Evolutionary conservation across 1,140 invertebrate species (phyloP).

Genomic region (Nasonia vitripennis): DNA sequence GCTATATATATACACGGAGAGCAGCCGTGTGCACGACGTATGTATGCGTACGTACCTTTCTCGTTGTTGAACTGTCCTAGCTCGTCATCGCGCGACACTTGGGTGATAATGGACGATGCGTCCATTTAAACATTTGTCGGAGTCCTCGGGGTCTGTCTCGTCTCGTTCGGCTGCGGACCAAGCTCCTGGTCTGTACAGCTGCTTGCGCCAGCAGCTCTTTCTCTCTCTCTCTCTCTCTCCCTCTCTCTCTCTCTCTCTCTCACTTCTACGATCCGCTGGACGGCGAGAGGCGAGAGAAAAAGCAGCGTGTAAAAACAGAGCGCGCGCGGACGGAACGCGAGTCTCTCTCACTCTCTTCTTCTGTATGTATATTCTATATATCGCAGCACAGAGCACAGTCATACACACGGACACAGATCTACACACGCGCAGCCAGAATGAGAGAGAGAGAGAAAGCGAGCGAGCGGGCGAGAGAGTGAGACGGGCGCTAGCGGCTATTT

Average conservation of each 20-base stretch:
- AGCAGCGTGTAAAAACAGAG: neutral
- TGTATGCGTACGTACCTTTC: conserved; percentile 84
- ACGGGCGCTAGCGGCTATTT: conserved; percentile 19
- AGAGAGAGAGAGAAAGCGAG: conserved; percentile 15
- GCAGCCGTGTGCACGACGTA: neutral
- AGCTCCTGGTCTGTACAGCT: neutral
- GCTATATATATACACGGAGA: no score
- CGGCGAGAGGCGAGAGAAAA: conserved; percentile 4
- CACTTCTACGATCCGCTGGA: neutral
- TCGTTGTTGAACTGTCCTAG: conserved; percentile 89
- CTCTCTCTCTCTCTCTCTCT: neutral
- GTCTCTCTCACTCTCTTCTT: neutral
- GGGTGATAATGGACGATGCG: conserved; percentile 98
- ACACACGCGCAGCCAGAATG: neutral
- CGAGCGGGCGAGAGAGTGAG: conserved; percentile 11
- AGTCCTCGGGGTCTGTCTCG: conserved; percentile 31
- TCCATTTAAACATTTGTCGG: conserved; percentile 92
- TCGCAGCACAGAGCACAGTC: conserved; percentile 2
- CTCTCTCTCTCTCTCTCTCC: no score
- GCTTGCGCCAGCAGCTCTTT: neutral
- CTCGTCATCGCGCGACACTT: conserved; percentile 97
- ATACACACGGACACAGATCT: conserved; percentile 40
- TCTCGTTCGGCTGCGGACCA: neutral
- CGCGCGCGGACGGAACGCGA: neutral
- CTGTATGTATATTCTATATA: neutral